phyloP scores from a whole-genome alignment of 2,888 invertebrate genomes.

The Laothoe populi region DNA sequence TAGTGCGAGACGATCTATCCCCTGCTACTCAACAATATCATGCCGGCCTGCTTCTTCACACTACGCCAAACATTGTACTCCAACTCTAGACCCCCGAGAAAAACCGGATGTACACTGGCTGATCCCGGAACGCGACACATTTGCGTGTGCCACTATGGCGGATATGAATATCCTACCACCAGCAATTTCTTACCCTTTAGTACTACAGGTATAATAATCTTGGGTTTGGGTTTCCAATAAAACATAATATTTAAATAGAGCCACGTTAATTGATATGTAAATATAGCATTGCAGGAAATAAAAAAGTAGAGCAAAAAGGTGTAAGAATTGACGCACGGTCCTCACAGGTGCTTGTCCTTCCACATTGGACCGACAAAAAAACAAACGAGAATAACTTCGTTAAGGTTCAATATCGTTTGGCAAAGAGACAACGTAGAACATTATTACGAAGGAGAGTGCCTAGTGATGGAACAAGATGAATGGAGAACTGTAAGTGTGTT shows the following conservation, averaged over 20 bases:
- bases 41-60: no score
- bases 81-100: no score
- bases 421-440: neutral
- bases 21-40: no score
- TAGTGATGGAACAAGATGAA: no score
- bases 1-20: no score
- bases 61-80: no score
- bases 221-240: neutral
- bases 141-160: no score
- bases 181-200: neutral
- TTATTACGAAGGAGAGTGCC: neutral
- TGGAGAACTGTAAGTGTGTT: no score
- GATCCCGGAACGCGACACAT: no score
- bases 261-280: constrained; percentile 1
- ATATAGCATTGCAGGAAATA: neutral
- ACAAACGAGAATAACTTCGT: neutral
- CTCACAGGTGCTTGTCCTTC: constrained; percentile 37
- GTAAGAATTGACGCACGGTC: constrained; percentile 43
- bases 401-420: neutral
- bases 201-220: no score
- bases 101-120: no score
- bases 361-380: constrained; percentile 27
- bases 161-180: no score
- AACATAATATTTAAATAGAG: neutral
- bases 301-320: constrained; percentile 29